phyloP scores from a whole-genome alignment of 2,888 invertebrate genomes.

The Pheosia gnoma region DNA sequence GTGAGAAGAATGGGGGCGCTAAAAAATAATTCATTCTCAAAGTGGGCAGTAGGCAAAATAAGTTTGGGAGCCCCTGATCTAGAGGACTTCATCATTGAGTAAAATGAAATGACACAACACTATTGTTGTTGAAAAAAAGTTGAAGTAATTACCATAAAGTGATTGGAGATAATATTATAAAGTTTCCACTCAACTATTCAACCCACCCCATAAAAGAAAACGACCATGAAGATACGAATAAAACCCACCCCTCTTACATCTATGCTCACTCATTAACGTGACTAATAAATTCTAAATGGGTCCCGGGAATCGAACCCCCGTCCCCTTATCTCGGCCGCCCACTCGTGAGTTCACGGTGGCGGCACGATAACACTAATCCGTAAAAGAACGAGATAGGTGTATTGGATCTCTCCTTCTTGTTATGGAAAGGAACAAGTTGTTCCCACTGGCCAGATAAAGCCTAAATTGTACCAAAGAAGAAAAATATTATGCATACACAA shows the following conservation, averaged over 20 bases:
- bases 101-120: too few relatives aligned
- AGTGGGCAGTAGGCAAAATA: too few relatives aligned
- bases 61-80: too few relatives aligned
- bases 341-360: conserved; percentile 43
- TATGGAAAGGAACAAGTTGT: background rate
- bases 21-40: too few relatives aligned
- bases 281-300: conserved; percentile 26
- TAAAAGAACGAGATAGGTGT: conserved; percentile 17
- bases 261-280: conserved; percentile 37
- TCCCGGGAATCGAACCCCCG: conserved; percentile 31
- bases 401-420: conserved; percentile 1
- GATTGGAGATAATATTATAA: too few relatives aligned
- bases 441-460: too few relatives aligned
- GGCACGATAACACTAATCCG: conserved; percentile 42
- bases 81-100: too few relatives aligned
- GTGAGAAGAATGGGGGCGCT: too few relatives aligned
- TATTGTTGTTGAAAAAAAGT: too few relatives aligned
- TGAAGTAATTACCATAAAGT: too few relatives aligned
- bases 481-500: too few relatives aligned
- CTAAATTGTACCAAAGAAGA: too few relatives aligned
- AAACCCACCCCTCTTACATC: conserved; percentile 31
- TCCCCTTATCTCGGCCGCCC: conserved; percentile 40
- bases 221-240: conserved; percentile 24
- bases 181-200: background rate
- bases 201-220: background rate